phyloP scores from a whole-genome alignment of 2,888 invertebrate species.

The Volucella inflata region DNA sequence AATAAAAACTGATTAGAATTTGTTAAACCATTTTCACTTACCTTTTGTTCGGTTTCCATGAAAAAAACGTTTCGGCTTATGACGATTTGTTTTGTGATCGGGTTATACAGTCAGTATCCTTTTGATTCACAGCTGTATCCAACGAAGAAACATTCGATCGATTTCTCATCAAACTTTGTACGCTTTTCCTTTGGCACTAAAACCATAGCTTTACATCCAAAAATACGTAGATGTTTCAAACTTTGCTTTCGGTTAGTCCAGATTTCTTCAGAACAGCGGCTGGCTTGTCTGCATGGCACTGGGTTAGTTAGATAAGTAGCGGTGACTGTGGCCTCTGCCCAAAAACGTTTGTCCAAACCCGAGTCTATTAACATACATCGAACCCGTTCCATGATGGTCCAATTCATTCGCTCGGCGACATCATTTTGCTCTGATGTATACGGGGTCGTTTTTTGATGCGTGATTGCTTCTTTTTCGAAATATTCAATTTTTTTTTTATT shows the following conservation, averaged over 20 bases:
- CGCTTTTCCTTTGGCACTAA: slow-evolving; percentile 69
- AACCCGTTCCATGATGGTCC: slow-evolving; percentile 70
- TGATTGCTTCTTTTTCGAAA: slow-evolving; percentile 9
- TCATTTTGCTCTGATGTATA: background rate
- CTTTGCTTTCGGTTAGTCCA: slow-evolving; percentile 51
- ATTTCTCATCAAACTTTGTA: slow-evolving; percentile 55
- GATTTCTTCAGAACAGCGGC: slow-evolving; percentile 59
- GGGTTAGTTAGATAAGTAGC: background rate
- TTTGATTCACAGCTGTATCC: slow-evolving; percentile 62
- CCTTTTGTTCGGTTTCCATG: slow-evolving; percentile 23
- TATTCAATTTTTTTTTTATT: slow-evolving; percentile 61
- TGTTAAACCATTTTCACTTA: slow-evolving; percentile 13
- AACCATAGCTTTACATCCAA: slow-evolving; percentile 63
- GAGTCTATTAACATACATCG: slow-evolving; percentile 68
- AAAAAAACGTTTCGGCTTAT: slow-evolving; percentile 45
- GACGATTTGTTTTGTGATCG: slow-evolving; percentile 15
- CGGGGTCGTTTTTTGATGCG: too few species aligned
- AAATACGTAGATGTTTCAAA: slow-evolving; percentile 57
- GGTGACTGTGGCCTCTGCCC: slow-evolving; percentile 19
- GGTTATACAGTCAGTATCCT: slow-evolving; percentile 48
- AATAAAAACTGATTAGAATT: slow-evolving; percentile 11
- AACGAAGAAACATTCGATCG: slow-evolving; percentile 58
- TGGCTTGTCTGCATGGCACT: background rate
- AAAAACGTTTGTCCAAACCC: slow-evolving; percentile 23
- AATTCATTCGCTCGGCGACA: slow-evolving; percentile 68